phyloP scores from a whole-genome alignment of 1,140 invertebrate genomes.

The Pseudomyrmex gracilis region DNA sequence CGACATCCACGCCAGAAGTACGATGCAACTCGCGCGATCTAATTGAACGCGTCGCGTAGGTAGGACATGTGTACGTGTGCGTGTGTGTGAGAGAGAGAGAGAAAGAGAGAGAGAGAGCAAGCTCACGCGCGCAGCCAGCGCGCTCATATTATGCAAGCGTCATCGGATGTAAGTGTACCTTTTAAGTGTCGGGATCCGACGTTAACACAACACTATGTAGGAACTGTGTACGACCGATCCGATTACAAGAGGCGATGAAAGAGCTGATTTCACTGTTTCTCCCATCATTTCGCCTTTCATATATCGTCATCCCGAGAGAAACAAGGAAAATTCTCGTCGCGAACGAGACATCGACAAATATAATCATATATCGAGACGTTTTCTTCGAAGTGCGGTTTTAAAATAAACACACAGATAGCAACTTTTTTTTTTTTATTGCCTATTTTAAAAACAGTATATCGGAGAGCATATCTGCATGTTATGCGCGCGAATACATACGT shows the following conservation, averaged over 20 bases:
- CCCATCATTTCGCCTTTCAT: conserved; percentile 29
- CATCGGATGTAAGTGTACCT: conserved; percentile 71
- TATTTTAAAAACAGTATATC: no score
- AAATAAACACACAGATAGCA: neutral
- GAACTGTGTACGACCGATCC: conserved; percentile 50
- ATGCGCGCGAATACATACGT: no score
- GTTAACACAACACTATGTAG: conserved; percentile 67
- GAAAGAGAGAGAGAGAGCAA: no score
- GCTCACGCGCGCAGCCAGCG: conserved; percentile 57
- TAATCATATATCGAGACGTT: neutral
- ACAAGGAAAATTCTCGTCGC: neutral
- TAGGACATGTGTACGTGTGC: conserved; percentile 45
- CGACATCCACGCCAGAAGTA: neutral
- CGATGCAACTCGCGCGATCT: conserved; percentile 59
- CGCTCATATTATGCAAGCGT: conserved; percentile 76
- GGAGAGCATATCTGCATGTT: no score
- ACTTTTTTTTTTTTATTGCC: no score
- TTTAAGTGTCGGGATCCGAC: conserved; percentile 71
- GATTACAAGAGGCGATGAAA: conserved; percentile 62
- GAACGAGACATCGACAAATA: neutral
- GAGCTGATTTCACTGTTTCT: conserved; percentile 69
- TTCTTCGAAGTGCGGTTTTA: neutral
- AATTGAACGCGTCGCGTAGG: conserved; percentile 72
- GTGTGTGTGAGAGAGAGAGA: no score
- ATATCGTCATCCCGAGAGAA: conserved; percentile 22